Base-by-base conservation (phyloP, 2,888 invertebrate species). In the Melipona bicolor region DNA sequence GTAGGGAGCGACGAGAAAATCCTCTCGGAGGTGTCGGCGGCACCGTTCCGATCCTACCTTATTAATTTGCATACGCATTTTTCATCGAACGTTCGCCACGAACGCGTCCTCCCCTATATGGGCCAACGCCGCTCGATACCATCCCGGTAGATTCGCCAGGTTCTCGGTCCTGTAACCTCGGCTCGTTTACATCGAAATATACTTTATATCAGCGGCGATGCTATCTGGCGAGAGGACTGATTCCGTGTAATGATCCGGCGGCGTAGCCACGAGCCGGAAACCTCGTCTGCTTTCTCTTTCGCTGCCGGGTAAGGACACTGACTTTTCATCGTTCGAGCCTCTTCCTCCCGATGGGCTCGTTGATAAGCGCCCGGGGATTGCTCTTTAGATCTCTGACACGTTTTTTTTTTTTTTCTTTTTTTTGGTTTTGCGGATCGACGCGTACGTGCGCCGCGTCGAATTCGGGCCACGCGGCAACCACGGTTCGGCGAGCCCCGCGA, bases 41-140 rank as follows among this genome's bases (percentile, higher is more conserved):
- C 79, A 78, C 84, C 82, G 89, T 87, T 87, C 83, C 78, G 77
- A 56, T 77, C 72, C 64, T 65, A 77, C 82, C 85, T 88, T 89
- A 88, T 89, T 88, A 89, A 89, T 89, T 89, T 89, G 89, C 89
- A 89, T 89, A 87, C 75, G 73, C 69, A 84, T 89, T 87, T 87
- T 87, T 87, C 82, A 73, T 56, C 65, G 79, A 59, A 21, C 76
- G 49, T 24, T 81, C 65, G 65, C 75, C 77, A 78, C 77, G 84
- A 77, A 64, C 84, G 59, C 65, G 75, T 64, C 49, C 84, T 70
- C 62, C 88, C 89, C 80, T 89, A 87, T 89, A 89, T 89, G 89
- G 89, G 54, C 64, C 83, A 83, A 52, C 69, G 74, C 36, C 61
- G 79, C 84, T 17, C 61, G 27, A 61, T 81, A 85, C 86, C 80